Conservation (phyloP, 1,140 invertebrate species). For the Neodiprion fabricii region DNA sequence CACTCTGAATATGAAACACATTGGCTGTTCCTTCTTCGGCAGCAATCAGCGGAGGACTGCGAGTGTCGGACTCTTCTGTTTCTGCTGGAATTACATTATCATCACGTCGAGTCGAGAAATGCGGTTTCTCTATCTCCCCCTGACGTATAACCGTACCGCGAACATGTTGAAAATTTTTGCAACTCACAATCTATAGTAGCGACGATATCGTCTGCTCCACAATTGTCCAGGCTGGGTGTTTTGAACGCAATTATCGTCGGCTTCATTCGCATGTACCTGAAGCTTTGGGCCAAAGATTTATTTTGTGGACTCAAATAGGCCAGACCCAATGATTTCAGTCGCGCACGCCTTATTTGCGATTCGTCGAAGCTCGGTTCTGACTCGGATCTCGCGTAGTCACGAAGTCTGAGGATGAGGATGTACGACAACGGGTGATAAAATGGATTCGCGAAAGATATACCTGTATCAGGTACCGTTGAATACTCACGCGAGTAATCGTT, state of each 20-base stretch:
- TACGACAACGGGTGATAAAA: constrained; percentile 11
- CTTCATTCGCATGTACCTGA: constrained; percentile 85
- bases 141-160: no score
- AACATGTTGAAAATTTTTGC: no score
- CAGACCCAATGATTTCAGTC: constrained; percentile 69
- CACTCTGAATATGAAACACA: constrained; percentile 36
- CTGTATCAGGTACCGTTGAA: not conserved
- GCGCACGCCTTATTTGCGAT: constrained; percentile 67
- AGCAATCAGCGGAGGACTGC: constrained; percentile 25
- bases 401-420: constrained; percentile 63
- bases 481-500: constrained; percentile 73
- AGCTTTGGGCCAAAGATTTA: constrained; percentile 78
- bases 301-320: constrained; percentile 79
- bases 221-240: constrained; percentile 76
- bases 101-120: not conserved
- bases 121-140: no score
- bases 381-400: constrained; percentile 77
- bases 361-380: constrained; percentile 80
- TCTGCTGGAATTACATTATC: not conserved
- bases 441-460: not conserved
- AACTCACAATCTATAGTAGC: not conserved
- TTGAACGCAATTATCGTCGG: constrained; percentile 87
- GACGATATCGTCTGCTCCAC: constrained; percentile 51
- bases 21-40: constrained; percentile 65
- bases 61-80: not conserved